Base-by-base conservation (phyloP, 1,140 invertebrate genomes). In the Daktulosphaira vitifoliae region DNA sequence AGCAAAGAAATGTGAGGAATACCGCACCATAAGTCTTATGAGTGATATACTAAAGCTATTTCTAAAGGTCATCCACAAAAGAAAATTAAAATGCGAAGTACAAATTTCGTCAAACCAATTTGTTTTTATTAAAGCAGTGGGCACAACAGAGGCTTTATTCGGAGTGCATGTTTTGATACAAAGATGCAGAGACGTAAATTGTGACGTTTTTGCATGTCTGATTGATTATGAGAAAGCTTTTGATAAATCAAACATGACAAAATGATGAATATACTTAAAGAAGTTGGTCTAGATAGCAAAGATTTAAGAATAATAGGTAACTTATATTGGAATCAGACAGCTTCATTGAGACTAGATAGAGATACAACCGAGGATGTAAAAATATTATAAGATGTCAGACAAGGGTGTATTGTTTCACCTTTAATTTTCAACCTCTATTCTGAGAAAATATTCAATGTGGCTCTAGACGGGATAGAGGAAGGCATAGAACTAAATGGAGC, bases 1-100 rank as follows among this genome's bases (percentile, higher is more conserved):
- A n/a, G n/a, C n/a, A n/a, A 69, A 29, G n/a, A 29, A 67, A 59
- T 71, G 68, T 66, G 23, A 53, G 16, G 67, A 70, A 25, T 65
- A 70, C 51, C 39, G 69, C 38, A 68, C 66, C 13, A 69, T 71
- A 29, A 69, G 67, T 46, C 42, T 70, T 16, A 70, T 70, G 67
- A 65, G 62, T 46, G 62, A 67, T 53, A 65, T 59, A 7, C 52
- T 70, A 18, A 70, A 71, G 51, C 52, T 69, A 46, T 69, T 70
- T 49, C 37, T 70, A 20, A 69, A 69, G 64, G 67, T 70, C 26
- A 68, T 71, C 13, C 69, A 70, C 65, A 11, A 11, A n/a, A 68
- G 65, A 46, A 70, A 68, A 46, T 67, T 26, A 25, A 42, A 38
- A 2, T 65, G 46, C 33, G 54, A 67, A 50, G 22, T 65, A 16